Base-by-base conservation (phyloP, 2,113 vertebrate genomes). In the Takifugu flavidus region DNA sequence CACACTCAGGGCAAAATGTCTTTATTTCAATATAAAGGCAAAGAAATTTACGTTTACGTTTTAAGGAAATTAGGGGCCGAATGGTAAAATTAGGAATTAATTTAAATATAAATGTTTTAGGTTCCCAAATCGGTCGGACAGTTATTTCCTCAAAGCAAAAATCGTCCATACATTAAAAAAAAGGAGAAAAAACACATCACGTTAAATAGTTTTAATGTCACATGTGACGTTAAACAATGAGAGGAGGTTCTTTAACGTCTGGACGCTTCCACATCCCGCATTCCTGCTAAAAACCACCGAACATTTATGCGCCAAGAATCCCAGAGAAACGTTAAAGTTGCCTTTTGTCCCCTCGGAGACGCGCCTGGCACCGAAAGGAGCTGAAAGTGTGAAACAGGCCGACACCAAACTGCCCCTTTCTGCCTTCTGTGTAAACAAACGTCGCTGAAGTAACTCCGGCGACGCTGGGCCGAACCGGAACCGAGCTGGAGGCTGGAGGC, bases 351-450 rank as follows among this genome's bases (percentile, higher is more conserved):
- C 4, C 1, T 5, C 47, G 39, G 12, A 8, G 4, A 29, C 2
- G 15, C 7, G 34, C 54, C 15, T 12, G 44, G 6, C 49, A 1
- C 7, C 43, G 3, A 55, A 42, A 26, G 15, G 7, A 52, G 62
- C 49, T 57, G 42, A 44, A 34, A 15, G 2, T 3, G 39, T 26
- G 7, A n/a, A 56, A 55, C 46, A 80, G 81, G 79, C 82, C 79
- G 55, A 65, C 53, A 52, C 31, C 44, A 76, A 82, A 54, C 71
- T 54, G 57, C 65, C 52, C 72, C 50, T 74, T 65, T 56, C 15
- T n/a, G 7, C 15, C 28, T 20, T 52, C 12, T 49, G 58, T 28
- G 77, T 75, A 71, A 82, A 82, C 81, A 80, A 51, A 70, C 31
- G 57, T 10, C 13, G 52, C 6, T 49, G n/a, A 74, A 80, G 62